Percentiles rank a stretch among this genome's conserved stretches.
Evolutionary conservation across 2,797 vertebrate species (phyloP).

Genomic region (Microctenopoma lineatum): DNA sequence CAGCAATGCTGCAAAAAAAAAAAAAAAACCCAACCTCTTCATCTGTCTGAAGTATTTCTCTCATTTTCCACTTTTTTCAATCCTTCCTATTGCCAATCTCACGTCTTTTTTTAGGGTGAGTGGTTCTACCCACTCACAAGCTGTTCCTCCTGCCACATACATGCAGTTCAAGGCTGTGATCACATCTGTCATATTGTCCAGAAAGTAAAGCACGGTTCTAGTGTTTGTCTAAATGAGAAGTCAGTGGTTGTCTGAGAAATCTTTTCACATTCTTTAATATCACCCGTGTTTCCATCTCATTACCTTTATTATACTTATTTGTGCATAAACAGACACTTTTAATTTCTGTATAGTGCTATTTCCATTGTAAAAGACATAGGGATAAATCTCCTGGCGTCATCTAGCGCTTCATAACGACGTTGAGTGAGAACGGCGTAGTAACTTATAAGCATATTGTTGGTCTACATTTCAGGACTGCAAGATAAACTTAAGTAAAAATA

Average conservation of each 20-base stretch:
- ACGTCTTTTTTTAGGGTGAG: conserved; percentile 68
- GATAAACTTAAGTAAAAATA: too few relatives aligned
- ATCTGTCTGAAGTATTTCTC: conserved; percentile 61
- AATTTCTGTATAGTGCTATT: not conserved
- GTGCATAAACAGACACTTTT: not conserved
- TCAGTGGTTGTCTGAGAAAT: not conserved
- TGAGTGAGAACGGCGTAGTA: too few relatives aligned
- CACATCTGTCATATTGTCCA: conserved; percentile 73
- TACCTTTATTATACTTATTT: not conserved
- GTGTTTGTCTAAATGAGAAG: conserved; percentile 29
- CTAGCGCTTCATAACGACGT: too few relatives aligned
- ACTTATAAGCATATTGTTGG: too few relatives aligned
- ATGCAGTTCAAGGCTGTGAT: conserved; percentile 55
- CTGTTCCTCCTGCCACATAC: conserved; percentile 64
- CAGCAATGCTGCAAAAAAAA: conserved; percentile 40
- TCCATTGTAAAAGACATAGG: not conserved
- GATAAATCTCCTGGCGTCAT: too few relatives aligned
- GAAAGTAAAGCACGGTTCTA: conserved; percentile 28
- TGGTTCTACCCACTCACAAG: conserved; percentile 74
- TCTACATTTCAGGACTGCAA: too few relatives aligned
- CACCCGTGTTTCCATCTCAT: not conserved
- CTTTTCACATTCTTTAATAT: not conserved
- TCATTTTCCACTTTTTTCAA: conserved; percentile 45
- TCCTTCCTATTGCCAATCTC: conserved; percentile 56
- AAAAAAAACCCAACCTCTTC: conserved; percentile 39